These are phyloP conservation scores for Calidris pugnax DNA, from an alignment of 2,113 vertebrate species.

Conservation along the genomic window DNA sequence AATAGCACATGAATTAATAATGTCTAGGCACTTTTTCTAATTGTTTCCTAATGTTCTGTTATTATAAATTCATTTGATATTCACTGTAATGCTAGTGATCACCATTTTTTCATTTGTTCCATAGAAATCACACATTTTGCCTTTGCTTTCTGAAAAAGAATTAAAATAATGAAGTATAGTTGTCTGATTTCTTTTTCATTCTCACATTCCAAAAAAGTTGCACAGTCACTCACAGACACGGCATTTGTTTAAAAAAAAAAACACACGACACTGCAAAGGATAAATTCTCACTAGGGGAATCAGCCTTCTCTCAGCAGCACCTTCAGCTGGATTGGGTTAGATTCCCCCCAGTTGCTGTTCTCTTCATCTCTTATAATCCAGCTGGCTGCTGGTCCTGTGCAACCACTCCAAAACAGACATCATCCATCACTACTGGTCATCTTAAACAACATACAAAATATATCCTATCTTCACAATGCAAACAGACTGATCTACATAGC, in stretches of 20 bases:
- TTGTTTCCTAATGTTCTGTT: constrained; percentile 66
- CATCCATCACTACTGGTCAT: not conserved
- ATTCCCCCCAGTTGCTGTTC: not conserved
- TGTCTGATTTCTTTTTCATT: not conserved
- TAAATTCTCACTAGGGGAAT: not conserved
- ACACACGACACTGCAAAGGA: too few species aligned
- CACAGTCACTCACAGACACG: not conserved
- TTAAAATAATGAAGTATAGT: not conserved
- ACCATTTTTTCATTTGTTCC: constrained; percentile 32
- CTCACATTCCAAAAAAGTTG: not conserved
- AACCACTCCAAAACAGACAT: not conserved
- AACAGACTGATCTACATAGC: not conserved
- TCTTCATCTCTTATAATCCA: not conserved
- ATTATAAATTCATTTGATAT: constrained; percentile 61
- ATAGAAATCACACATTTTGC: not conserved
- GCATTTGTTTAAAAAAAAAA: not conserved
- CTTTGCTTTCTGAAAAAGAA: not conserved
- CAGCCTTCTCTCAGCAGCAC: not conserved
- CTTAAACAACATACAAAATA: not conserved
- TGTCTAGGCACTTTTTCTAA: constrained; percentile 64
- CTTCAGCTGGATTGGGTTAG: not conserved
- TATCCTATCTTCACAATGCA: not conserved
- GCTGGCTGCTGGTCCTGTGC: not conserved
- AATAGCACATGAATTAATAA: constrained; percentile 68
- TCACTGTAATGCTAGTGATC: constrained; percentile 5